Evolutionary conservation across 2,113 vertebrate species (phyloP).

Genomic region (Calidris pugnax): DNA sequence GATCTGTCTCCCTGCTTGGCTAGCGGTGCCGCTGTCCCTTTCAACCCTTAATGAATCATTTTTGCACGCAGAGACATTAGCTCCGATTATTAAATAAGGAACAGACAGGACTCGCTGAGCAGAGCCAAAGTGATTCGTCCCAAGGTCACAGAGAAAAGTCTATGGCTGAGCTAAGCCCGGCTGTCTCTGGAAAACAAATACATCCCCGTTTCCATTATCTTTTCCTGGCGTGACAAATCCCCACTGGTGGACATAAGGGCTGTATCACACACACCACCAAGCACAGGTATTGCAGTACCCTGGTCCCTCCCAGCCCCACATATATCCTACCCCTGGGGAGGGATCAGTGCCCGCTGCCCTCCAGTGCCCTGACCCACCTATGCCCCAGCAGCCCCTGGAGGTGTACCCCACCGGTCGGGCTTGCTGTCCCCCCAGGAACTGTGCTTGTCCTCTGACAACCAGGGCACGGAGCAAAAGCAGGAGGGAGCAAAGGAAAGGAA

Average conservation of each 20-base stretch:
- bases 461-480: neutral
- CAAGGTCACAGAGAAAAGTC: conserved; percentile 64
- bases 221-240: neutral
- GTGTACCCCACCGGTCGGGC: neutral
- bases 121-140: conserved; percentile 20
- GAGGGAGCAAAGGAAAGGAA: neutral
- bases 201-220: neutral
- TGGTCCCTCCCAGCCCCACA: neutral
- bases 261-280: neutral
- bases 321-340: neutral
- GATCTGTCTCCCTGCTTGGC: neutral
- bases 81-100: conserved; percentile 7
- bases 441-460: neutral
- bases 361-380: neutral
- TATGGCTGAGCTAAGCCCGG: neutral
- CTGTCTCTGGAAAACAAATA: conserved; percentile 10
- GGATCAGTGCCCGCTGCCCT: neutral
- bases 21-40: neutral
- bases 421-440: neutral
- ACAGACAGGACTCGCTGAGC: neutral
- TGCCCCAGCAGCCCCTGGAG: neutral
- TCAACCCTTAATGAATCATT: neutral
- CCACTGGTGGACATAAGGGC: neutral
- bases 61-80: neutral
- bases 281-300: neutral